phyloP scores from a whole-genome alignment of 2,888 invertebrate species.

The Pristionchus entomophagus region DNA sequence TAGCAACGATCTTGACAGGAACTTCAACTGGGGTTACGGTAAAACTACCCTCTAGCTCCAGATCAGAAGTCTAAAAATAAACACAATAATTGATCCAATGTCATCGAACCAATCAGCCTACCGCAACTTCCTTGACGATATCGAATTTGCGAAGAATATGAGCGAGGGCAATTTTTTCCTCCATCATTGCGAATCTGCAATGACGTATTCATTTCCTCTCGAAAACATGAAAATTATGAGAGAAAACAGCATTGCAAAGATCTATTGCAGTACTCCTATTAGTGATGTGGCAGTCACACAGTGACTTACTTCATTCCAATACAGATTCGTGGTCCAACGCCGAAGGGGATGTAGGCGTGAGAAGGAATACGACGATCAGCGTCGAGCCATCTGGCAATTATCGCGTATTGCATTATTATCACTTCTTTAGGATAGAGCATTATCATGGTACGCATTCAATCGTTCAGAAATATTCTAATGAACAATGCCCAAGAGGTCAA shows the following conservation, averaged over 20 bases:
- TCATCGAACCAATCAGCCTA: background rate
- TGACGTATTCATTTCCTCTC: background rate
- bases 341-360: constrained; percentile 27
- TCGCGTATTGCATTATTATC: background rate
- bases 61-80: background rate
- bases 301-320: constrained; percentile 40
- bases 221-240: too few relatives aligned
- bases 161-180: constrained; percentile 35
- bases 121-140: background rate
- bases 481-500: too few relatives aligned
- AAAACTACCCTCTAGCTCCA: background rate
- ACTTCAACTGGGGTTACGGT: background rate
- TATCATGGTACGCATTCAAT: too few relatives aligned
- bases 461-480: too few relatives aligned
- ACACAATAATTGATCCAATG: background rate
- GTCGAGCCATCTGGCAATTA: background rate
- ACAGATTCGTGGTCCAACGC: constrained; percentile 13
- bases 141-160: constrained; percentile 1
- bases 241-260: too few relatives aligned
- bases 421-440: background rate
- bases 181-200: constrained; percentile 22
- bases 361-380: background rate
- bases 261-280: too few relatives aligned
- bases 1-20: background rate
- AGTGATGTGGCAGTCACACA: too few relatives aligned